Evolutionary conservation across 2,113 vertebrate genomes (phyloP).

Genomic region (Plotosus lineatus): DNA sequence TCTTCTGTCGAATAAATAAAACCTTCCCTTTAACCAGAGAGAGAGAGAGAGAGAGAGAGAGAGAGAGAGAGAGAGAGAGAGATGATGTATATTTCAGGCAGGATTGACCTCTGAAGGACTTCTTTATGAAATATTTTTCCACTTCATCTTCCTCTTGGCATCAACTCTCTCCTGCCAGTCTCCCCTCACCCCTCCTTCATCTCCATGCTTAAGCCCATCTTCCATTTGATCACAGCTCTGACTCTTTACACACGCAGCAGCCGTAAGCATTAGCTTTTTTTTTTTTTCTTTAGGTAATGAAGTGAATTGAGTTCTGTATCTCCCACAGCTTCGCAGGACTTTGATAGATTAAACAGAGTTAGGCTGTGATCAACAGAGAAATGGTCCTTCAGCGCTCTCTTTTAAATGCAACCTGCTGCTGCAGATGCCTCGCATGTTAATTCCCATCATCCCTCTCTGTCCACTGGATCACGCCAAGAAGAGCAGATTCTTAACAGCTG

Average conservation of each 20-base stretch:
- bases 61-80: background rate
- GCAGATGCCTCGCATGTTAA: slow-evolving; percentile 60
- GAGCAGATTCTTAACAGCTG: slow-evolving; percentile 48
- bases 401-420: slow-evolving; percentile 51
- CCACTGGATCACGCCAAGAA: slow-evolving; percentile 33
- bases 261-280: background rate
- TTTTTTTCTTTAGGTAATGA: slow-evolving; percentile 52
- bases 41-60: background rate
- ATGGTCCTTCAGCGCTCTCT: slow-evolving; percentile 55
- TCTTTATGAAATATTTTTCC: background rate
- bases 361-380: slow-evolving; percentile 61
- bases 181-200: slow-evolving; percentile 7
- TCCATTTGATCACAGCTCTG: slow-evolving; percentile 44
- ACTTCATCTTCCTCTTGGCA: background rate
- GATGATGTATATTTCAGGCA: slow-evolving; percentile 29
- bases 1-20: slow-evolving; percentile 28
- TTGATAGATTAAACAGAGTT: slow-evolving; percentile 65
- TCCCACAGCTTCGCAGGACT: slow-evolving; percentile 50
- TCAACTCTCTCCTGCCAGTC: background rate
- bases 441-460: slow-evolving; percentile 52
- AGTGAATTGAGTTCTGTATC: slow-evolving; percentile 48
- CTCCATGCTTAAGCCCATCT: slow-evolving; percentile 39
- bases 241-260: background rate
- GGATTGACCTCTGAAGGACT: slow-evolving; percentile 30
- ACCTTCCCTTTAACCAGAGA: background rate